Conservation (phyloP, 64 coral and sea anemone species). For the Porites australiensis region DNA sequence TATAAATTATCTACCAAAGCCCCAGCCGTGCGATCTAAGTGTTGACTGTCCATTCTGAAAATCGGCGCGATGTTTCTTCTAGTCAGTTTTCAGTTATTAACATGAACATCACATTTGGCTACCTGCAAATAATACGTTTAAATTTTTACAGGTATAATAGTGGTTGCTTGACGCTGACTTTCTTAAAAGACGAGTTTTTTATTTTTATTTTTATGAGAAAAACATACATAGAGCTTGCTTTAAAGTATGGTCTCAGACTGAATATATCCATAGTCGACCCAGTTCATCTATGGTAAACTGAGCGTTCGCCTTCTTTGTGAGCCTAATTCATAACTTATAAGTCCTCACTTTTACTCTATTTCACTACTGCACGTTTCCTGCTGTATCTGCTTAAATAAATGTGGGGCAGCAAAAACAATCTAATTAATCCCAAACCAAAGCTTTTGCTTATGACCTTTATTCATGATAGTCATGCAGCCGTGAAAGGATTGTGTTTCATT, state of each 20-base stretch:
- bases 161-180: conserved; percentile 19
- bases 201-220: conserved; percentile 10
- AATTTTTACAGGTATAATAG: conserved; percentile 13
- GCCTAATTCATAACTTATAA: conserved; percentile 14
- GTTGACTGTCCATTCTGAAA: conserved; percentile 7
- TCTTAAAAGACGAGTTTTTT: background rate
- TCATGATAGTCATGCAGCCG: too few species aligned
- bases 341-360: conserved; percentile 17
- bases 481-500: too few species aligned
- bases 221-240: conserved; percentile 5
- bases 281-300: conserved; percentile 16
- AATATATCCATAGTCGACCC: conserved; percentile 7
- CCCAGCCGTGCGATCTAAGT: conserved; percentile 4
- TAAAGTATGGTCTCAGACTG: conserved; percentile 9
- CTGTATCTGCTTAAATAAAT: conserved; percentile 9
- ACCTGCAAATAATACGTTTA: conserved; percentile 4
- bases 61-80: conserved; percentile 6
- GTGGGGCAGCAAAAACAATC: conserved; percentile 6
- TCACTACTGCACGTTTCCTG: conserved; percentile 2
- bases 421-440: conserved; percentile 17
- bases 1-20: background rate
- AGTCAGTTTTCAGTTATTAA: conserved; percentile 18
- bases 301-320: conserved; percentile 19
- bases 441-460: background rate
- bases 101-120: conserved; percentile 20